Evolutionary conservation across 2,888 invertebrate genomes (phyloP), one percentile per base, ranked within the genome.

Genomic region (Synanthedon formicaeformis): DNA sequence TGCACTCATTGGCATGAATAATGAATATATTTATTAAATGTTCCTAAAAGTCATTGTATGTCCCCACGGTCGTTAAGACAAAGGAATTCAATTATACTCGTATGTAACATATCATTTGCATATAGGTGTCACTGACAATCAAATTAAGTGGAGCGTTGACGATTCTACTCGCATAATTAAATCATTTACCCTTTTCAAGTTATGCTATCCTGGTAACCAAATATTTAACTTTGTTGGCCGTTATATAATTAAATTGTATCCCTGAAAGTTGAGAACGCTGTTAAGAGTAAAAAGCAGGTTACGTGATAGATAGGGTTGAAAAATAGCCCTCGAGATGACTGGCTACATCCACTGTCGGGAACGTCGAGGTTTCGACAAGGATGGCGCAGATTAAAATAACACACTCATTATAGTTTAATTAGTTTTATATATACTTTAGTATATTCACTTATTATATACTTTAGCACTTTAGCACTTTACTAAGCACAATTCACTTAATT

Each of bases 81-180:
- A 75, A 78, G 79, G 81, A 82, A 85, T 84, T 85, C 85, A 84
- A 85, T 86, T 87, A 83, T 69, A n/a, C n/a, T n/a, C n/a, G n/a
- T n/a, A 65, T 68, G 73, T 71, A 67, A 77, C 79, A 74, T 71
- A 77, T 78, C 72, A 86, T 86, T 85, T 85, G 82, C 85, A 86
- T 67, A 64, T 83, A 80, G 78, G 83, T 84, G 83, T 83, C 81
- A 73, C 64, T 72, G 71, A 73, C 81, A 78, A 84, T 83, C 78
- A 80, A 83, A 80, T 85, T 78, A 84, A 81, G 75, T 81, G 78
- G 71, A 68, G 71, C 72, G 69, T 67, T 72, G 70, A 73, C 75
- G 75, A 73, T 78, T 74, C 66, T 71, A 75, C 65, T 67, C 67
- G 80, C 76, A 80, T 82, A 82, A 83, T 82, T 78, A 72, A 82